Percentiles rank a stretch among this genome's conserved stretches.
Evolutionary conservation across 2,797 vertebrate genomes (phyloP).

Genomic region (Echiichthys vipera): DNA sequence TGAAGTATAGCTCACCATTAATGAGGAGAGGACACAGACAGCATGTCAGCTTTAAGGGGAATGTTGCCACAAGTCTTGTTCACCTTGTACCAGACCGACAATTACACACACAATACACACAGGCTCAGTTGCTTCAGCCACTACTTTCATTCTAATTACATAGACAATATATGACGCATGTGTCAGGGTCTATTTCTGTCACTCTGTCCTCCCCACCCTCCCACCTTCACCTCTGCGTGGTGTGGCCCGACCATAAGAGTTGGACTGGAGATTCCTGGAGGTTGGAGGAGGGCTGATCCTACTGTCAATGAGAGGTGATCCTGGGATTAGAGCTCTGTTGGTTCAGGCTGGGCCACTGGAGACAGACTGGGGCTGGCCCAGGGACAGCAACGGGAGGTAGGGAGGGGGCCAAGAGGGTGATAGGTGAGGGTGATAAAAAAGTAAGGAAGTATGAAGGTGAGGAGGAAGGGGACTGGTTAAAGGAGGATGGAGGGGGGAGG

Average conservation of each 20-base stretch:
- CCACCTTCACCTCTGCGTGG: slow-evolving; percentile 6
- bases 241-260: slow-evolving; percentile 37
- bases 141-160: slow-evolving; percentile 53
- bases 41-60: slow-evolving; percentile 77
- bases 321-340: slow-evolving; percentile 75
- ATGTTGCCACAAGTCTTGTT: slow-evolving; percentile 64
- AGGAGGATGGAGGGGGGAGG: not conserved
- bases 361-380: slow-evolving; percentile 73
- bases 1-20: slow-evolving; percentile 53
- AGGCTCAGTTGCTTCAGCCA: slow-evolving; percentile 39
- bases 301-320: slow-evolving; percentile 72
- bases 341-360: slow-evolving; percentile 77
- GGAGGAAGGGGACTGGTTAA: slow-evolving; percentile 1
- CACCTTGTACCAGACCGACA: slow-evolving; percentile 39
- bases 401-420: not conserved
- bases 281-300: slow-evolving; percentile 51
- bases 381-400: slow-evolving; percentile 55
- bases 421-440: not conserved
- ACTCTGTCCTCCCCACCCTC: not conserved
- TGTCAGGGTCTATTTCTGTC: slow-evolving; percentile 36
- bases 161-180: slow-evolving; percentile 24
- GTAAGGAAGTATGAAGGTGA: slow-evolving; percentile 37
- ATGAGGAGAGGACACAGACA: slow-evolving; percentile 76
- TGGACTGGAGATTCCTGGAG: slow-evolving; percentile 60
- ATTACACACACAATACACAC: slow-evolving; percentile 22